Evolutionary conservation across 2,888 invertebrate genomes (phyloP).

Genomic region (Heliconius hortense): DNA sequence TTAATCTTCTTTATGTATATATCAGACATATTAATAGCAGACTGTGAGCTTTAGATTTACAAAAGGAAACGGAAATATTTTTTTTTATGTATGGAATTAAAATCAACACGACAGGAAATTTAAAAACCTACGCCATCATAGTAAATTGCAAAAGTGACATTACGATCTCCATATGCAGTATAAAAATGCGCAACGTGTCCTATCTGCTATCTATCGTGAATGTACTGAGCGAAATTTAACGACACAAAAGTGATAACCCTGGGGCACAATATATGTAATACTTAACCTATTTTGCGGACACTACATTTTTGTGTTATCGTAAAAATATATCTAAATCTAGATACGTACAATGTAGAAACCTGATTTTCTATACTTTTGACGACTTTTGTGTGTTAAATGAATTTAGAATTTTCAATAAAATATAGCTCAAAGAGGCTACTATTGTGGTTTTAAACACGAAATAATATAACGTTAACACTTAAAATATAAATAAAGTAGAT

Average conservation of each 20-base stretch:
- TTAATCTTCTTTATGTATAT: neutral
- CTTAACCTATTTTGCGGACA: slow-evolving; percentile 17
- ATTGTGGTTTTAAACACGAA: too few relatives aligned
- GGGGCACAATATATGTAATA: slow-evolving; percentile 16
- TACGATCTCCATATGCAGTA: slow-evolving; percentile 13
- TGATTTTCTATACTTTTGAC: neutral
- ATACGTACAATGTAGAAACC: neutral
- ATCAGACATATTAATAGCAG: neutral
- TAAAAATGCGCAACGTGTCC: slow-evolving; percentile 22
- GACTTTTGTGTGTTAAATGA: neutral
- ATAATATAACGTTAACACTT: neutral
- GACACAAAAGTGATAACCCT: slow-evolving; percentile 29
- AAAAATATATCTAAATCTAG: neutral
- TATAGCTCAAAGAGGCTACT: too few relatives aligned
- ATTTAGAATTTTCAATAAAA: too few relatives aligned
- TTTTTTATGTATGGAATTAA: too few relatives aligned
- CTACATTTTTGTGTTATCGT: neutral
- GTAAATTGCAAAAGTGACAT: slow-evolving; percentile 1
- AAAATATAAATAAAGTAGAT: neutral
- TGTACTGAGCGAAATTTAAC: slow-evolving; percentile 29
- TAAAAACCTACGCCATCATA: slow-evolving; percentile 9
- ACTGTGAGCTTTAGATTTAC: neutral
- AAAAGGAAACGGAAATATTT: neutral
- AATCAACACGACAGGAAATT: neutral
- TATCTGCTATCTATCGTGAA: slow-evolving; percentile 18